Evolutionary conservation across 2,113 vertebrate genomes (phyloP).

Genomic region (Phainopepla nitens): DNA sequence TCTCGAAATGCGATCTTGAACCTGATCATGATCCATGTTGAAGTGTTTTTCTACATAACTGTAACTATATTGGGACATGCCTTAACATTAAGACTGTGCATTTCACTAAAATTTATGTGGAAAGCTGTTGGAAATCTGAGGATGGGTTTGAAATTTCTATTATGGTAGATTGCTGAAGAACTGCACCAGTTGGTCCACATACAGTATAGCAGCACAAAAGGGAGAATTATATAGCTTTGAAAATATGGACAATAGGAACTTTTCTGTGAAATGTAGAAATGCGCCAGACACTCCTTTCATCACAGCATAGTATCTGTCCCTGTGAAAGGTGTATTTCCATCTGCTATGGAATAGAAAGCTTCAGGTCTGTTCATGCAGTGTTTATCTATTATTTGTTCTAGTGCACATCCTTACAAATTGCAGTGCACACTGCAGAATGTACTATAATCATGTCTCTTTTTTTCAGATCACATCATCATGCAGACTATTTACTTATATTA

Average conservation of each 20-base stretch:
- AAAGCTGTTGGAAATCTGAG: background rate
- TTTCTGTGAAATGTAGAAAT: background rate
- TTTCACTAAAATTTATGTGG: background rate
- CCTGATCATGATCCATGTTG: background rate
- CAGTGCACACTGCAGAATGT: background rate
- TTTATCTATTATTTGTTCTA: background rate
- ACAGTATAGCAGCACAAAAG: background rate
- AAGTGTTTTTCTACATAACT: background rate
- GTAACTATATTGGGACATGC: background rate
- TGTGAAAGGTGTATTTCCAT: background rate
- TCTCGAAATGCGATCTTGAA: background rate
- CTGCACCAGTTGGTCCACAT: background rate
- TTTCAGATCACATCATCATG: background rate
- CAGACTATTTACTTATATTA: background rate
- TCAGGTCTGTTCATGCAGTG: background rate
- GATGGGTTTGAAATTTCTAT: background rate
- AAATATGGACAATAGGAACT: background rate
- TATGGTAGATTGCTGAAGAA: background rate
- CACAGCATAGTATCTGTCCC: background rate
- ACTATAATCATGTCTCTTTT: background rate
- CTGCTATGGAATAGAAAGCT: background rate
- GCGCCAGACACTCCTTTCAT: background rate
- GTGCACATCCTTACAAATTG: background rate
- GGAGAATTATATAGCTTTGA: background rate
- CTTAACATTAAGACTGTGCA: background rate